Conservation (phyloP, 2,888 invertebrate species). For the Dynastes maya region DNA sequence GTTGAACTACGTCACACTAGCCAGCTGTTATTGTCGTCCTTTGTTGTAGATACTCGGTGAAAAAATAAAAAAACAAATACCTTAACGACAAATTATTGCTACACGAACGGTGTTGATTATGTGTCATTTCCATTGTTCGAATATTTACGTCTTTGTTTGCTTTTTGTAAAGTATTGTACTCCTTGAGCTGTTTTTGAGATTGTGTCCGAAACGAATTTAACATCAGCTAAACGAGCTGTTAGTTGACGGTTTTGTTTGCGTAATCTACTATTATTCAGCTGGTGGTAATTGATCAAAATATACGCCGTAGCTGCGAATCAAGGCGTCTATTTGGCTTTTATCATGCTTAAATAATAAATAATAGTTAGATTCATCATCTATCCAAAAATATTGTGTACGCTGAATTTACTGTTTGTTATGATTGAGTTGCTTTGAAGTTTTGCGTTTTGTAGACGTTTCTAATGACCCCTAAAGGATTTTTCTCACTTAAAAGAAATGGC, state of each 20-base stretch:
- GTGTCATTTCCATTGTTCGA: not conserved
- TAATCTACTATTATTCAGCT: not conserved
- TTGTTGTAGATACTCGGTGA: constrained; percentile 28
- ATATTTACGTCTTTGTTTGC: not conserved
- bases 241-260: not conserved
- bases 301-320: not conserved
- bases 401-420: not conserved
- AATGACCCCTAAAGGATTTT: not conserved
- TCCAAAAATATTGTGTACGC: not conserved
- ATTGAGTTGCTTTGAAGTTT: not conserved
- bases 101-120: not conserved
- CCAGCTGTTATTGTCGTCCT: constrained; percentile 40
- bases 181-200: not conserved
- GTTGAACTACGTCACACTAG: constrained; percentile 27
- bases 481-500: not conserved
- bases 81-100: constrained; percentile 2
- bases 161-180: not conserved
- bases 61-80: constrained; percentile 1
- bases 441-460: not conserved
- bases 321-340: not conserved
- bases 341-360: constrained; percentile 15
- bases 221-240: not conserved
- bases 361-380: constrained; percentile 2
- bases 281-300: constrained; percentile 3
- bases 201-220: not conserved